phyloP scores from a whole-genome alignment of 2,113 vertebrate species.

The Cranoglanis bouderius region DNA sequence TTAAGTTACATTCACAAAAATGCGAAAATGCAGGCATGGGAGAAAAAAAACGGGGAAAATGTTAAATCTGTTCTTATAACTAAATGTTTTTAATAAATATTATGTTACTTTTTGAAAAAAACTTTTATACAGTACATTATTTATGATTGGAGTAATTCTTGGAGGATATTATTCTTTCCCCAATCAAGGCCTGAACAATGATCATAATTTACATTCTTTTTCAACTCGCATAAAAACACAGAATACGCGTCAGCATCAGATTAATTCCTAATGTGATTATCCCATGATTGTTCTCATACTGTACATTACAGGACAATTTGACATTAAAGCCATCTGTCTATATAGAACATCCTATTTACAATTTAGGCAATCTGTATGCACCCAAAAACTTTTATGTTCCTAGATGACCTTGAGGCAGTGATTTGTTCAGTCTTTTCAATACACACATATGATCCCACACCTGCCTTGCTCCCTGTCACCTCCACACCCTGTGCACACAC shows the following conservation, averaged over 20 bases:
- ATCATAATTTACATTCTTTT: neutral
- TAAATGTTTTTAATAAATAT: neutral
- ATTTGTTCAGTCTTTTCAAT: constrained; percentile 7
- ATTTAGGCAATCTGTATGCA: neutral
- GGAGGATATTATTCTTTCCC: neutral
- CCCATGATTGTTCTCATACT: neutral
- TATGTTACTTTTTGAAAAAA: neutral
- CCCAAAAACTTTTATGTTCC: neutral
- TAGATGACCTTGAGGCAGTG: neutral
- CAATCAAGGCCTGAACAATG: neutral
- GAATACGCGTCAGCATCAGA: neutral
- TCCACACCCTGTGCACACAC: constrained; percentile 33
- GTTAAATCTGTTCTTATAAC: neutral
- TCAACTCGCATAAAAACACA: neutral
- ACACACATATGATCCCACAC: constrained; percentile 5
- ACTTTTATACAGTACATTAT: neutral
- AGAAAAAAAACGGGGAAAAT: neutral
- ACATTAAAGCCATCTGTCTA: constrained; percentile 24
- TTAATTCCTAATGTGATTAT: constrained; percentile 10
- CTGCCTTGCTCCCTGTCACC: constrained; percentile 20
- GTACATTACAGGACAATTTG: neutral
- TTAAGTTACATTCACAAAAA: neutral
- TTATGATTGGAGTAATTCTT: neutral
- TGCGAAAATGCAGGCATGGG: neutral
- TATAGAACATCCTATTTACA: neutral